phyloP scores from a whole-genome alignment of 2,797 vertebrate genomes.

The Neomorphus geoffroyi region DNA sequence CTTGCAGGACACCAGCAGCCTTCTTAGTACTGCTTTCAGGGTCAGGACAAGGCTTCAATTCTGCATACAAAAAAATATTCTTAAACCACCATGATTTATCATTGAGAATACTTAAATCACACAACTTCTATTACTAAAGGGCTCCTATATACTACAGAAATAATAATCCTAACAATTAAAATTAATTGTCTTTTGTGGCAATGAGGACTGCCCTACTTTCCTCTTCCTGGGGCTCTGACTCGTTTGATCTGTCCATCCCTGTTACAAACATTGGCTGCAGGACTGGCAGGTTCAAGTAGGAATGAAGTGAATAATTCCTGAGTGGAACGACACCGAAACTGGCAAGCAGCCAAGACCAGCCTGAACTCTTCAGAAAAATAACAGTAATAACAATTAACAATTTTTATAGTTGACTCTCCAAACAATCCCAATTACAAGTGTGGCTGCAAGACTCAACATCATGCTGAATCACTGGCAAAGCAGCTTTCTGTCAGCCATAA shows the following conservation, averaged over 20 bases:
- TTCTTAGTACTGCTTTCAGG: neutral
- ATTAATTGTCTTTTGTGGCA: slow-evolving; percentile 41
- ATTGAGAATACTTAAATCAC: slow-evolving; percentile 11
- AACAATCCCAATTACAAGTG: neutral
- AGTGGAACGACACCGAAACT: slow-evolving; percentile 52
- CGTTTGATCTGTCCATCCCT: slow-evolving; percentile 74
- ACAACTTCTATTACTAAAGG: slow-evolving; percentile 45
- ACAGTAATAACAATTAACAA: neutral
- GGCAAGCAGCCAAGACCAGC: neutral
- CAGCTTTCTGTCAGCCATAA: neutral
- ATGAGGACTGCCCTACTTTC: slow-evolving; percentile 46
- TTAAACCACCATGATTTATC: neutral
- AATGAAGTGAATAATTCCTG: slow-evolving; percentile 68
- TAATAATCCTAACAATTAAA: slow-evolving; percentile 50
- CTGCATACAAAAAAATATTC: neutral
- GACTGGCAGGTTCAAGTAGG: slow-evolving; percentile 57
- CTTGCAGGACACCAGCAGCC: neutral
- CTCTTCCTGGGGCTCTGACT: slow-evolving; percentile 70
- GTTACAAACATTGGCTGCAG: slow-evolving; percentile 73
- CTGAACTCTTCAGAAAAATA: slow-evolving; percentile 1
- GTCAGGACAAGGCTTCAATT: neutral
- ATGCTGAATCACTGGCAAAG: neutral
- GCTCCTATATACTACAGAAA: slow-evolving; percentile 25
- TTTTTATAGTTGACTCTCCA: neutral
- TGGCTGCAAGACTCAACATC: neutral